Base-by-base conservation (phyloP, 1,140 invertebrate genomes). In the Pteromalus puparum region DNA sequence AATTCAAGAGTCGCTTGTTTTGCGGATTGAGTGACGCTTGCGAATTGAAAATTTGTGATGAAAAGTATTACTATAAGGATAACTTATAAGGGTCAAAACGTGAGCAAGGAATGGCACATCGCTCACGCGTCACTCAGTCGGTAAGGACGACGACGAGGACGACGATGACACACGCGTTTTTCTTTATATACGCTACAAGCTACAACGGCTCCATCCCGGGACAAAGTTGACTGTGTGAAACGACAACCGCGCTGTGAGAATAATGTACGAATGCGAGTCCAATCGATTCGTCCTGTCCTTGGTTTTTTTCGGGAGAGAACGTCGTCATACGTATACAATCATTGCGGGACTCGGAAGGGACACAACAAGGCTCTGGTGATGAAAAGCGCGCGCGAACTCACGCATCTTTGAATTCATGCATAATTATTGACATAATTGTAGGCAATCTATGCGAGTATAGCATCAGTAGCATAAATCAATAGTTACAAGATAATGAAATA, bases 401-500 rank as follows among this genome's bases (percentile, higher is more conserved):
- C 90, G 88, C 90, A 91, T 91, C 91, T 91, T 91, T 90, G 89
- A 88, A 92, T 90, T 91, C 91, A 90, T 90, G 90, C 91, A 93
- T 93, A 92, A 93, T 92, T 93, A 93, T 92, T 89, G 89, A 92
- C 89, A 91, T 93, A 93, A 93, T 92, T 92, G 90, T 93, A 93
- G 90, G 91, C 92, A 91, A 90, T 82, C 89, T 92, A 91, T 92
- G 92, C 89, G 88, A 92, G 85, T 92, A 92, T 93, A 93, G 90
- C 90, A 82, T 79, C 84, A 90, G 89, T 93, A 93, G 91, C 89
- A 85, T 92, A 92, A 92, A 91, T 87, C 88, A 89, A 92, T 91
- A 91, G 87, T 87, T 84, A 90, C 87, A 87, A 91, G 91, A 89
- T 91, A 90, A 92, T 91, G 89, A 90, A 93, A 93, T 93, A 92